Percentiles rank a stretch among this genome's conserved stretches.
These are phyloP conservation scores for Hartigia nigra DNA, from an alignment of 2,888 invertebrate species.

Conservation along the genomic window DNA sequence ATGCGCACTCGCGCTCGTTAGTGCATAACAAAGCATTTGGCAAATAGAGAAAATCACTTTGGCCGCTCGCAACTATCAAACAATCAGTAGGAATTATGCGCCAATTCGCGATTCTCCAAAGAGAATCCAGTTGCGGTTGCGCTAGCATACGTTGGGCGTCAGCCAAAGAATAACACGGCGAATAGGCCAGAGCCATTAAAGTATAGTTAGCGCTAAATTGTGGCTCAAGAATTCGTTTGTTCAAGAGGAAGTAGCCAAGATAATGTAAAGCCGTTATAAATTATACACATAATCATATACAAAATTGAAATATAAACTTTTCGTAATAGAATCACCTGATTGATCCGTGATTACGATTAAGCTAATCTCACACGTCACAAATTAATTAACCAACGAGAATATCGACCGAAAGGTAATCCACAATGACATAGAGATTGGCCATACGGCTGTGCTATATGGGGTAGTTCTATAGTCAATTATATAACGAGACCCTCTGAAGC, in stretches of 20 bases:
- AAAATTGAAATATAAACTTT: neutral
- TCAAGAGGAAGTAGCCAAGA: neutral
- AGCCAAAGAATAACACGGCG: neutral
- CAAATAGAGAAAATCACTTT: neutral
- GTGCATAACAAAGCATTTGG: neutral
- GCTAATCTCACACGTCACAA: neutral
- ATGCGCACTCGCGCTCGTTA: neutral
- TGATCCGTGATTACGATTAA: neutral
- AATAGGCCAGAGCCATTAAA: neutral
- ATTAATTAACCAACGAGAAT: neutral
- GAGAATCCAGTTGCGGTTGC: neutral
- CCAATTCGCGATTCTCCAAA: neutral
- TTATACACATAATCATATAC: neutral
- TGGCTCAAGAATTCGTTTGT: neutral
- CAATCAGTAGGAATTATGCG: neutral
- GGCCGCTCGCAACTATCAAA: neutral
- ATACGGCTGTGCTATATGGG: neutral
- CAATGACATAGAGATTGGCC: neutral
- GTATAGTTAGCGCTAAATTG: neutral
- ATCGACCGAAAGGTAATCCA: neutral
- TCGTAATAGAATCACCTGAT: neutral
- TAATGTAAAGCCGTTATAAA: neutral
- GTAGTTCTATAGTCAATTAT: neutral
- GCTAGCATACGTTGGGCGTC: neutral
- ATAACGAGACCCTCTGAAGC: neutral